Conservation (phyloP, 2,797 vertebrate genomes). For the Buceros bicornis region DNA sequence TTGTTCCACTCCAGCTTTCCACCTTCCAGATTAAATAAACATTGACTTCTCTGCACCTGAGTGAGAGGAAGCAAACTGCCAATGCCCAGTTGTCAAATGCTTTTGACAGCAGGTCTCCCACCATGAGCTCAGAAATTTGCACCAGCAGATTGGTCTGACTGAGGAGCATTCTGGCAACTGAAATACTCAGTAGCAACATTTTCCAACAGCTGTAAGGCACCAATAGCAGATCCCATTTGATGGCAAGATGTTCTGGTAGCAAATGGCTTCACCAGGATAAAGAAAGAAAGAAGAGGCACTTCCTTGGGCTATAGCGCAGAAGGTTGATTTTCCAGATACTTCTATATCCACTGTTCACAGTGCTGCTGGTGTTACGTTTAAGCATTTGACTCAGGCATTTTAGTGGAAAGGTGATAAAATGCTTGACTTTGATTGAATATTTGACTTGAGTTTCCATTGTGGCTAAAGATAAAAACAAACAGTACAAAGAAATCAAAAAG, state of each 20-base stretch:
- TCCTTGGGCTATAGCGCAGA: neutral
- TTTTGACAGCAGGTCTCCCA: neutral
- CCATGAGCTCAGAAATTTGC: neutral
- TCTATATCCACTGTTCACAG: neutral
- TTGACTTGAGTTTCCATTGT: constrained; percentile 21
- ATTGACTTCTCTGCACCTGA: neutral
- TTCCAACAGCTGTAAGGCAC: neutral
- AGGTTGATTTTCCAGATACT: neutral
- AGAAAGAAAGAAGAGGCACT: neutral
- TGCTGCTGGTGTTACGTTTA: constrained; percentile 8
- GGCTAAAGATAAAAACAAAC: constrained; percentile 28
- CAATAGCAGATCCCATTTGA: neutral
- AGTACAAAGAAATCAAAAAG: neutral
- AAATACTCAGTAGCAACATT: neutral
- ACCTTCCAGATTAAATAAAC: neutral
- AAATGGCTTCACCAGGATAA: neutral
- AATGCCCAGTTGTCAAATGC: neutral
- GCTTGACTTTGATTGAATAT: constrained; percentile 14
- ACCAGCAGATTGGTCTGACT: neutral
- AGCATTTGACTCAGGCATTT: neutral
- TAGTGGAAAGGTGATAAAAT: constrained; percentile 19
- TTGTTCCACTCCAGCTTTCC: neutral
- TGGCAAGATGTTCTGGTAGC: neutral
- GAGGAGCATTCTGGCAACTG: neutral
- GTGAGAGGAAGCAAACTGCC: neutral